These are phyloP conservation scores for Syngnathus scovelli DNA, from an alignment of 2,113 vertebrate genomes.

Conservation along the genomic window DNA sequence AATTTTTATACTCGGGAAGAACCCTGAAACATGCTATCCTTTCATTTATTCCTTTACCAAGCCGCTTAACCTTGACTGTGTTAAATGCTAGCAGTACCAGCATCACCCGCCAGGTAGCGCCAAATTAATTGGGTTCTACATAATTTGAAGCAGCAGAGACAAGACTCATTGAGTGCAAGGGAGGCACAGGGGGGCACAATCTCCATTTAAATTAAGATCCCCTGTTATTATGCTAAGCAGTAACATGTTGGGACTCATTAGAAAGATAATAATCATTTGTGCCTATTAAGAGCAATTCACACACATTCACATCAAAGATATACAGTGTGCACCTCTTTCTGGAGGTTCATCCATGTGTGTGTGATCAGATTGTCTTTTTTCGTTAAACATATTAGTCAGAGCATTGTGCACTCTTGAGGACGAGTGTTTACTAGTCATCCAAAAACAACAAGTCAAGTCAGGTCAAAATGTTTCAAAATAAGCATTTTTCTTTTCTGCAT, in stretches of 20 bases:
- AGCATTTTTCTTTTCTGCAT: not conserved
- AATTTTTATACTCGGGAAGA: not conserved
- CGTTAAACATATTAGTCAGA: slow-evolving; percentile 15
- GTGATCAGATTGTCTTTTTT: slow-evolving; percentile 29
- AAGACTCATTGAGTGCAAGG: slow-evolving; percentile 23
- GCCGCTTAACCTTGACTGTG: not conserved
- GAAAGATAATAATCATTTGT: slow-evolving; percentile 62
- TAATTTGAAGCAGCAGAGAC: slow-evolving; percentile 14
- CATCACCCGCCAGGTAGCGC: slow-evolving; percentile 65
- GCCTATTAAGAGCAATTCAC: slow-evolving; percentile 38
- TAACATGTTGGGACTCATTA: slow-evolving; percentile 62
- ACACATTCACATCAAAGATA: slow-evolving; percentile 6
- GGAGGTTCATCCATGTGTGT: slow-evolving; percentile 15
- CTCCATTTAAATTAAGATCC: slow-evolving; percentile 56
- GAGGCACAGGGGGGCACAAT: slow-evolving; percentile 8
- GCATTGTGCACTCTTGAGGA: not conserved
- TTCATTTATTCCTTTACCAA: not conserved
- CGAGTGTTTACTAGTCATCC: not conserved
- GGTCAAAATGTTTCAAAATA: not conserved
- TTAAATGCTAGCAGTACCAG: slow-evolving; percentile 6
- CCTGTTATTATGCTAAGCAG: slow-evolving; percentile 62
- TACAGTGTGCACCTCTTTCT: not conserved
- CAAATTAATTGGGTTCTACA: slow-evolving; percentile 30
- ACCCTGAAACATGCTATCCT: not conserved
- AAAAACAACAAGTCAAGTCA: not conserved